Evolutionary conservation across 2,888 invertebrate species (phyloP).

Genomic region (Drosophila picticornis): DNA sequence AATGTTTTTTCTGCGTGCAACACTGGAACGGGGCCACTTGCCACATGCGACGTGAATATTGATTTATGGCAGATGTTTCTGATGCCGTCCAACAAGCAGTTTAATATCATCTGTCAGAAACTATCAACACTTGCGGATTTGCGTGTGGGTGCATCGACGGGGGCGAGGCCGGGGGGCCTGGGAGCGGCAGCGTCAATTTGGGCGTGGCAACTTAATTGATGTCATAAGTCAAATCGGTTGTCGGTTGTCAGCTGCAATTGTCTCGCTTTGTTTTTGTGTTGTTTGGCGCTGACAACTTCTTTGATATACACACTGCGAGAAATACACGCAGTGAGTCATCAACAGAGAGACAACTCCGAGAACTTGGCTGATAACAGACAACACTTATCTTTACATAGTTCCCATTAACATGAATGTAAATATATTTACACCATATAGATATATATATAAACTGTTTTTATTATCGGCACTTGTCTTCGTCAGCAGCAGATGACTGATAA

Average conservation of each 20-base stretch:
- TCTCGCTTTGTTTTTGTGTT: slow-evolving; percentile 2
- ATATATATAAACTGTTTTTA: slow-evolving; percentile 10
- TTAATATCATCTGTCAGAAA: slow-evolving; percentile 50
- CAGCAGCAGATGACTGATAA: slow-evolving; percentile 8
- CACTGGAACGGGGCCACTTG: slow-evolving; percentile 9
- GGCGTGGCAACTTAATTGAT: slow-evolving; percentile 40
- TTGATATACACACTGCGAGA: slow-evolving; percentile 18
- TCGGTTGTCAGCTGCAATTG: slow-evolving; percentile 32
- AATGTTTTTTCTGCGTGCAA: background rate
- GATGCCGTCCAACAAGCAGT: slow-evolving; percentile 40
- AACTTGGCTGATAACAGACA: slow-evolving; percentile 26
- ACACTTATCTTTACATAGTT: slow-evolving; percentile 26
- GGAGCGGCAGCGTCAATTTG: background rate
- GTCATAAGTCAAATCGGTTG: slow-evolving; percentile 47
- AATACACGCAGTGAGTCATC: slow-evolving; percentile 13
- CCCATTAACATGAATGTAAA: background rate
- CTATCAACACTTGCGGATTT: slow-evolving; percentile 35
- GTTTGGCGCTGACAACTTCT: background rate
- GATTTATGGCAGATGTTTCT: slow-evolving; percentile 69
- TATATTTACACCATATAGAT: background rate
- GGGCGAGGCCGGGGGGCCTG: slow-evolving; percentile 1
- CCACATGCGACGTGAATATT: slow-evolving; percentile 47
- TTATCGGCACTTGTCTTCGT: slow-evolving; percentile 20
- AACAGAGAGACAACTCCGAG: background rate
- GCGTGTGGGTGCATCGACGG: background rate